Evolutionary conservation across 2,113 vertebrate genomes (phyloP).

Genomic region (Daphoenositta chrysoptera): DNA sequence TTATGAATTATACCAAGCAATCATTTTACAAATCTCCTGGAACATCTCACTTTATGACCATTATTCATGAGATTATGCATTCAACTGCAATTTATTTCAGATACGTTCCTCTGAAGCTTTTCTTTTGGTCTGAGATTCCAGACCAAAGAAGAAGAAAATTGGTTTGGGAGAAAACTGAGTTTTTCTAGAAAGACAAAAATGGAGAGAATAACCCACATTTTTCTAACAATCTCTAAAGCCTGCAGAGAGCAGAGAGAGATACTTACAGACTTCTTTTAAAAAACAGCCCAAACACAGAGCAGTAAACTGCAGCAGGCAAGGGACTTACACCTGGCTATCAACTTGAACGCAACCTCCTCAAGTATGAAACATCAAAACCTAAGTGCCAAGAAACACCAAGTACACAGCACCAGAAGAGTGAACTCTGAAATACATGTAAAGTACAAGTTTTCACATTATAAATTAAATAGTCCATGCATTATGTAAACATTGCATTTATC

Average conservation of each 20-base stretch:
- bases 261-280: background rate
- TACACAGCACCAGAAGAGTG: background rate
- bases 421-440: background rate
- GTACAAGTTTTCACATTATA: background rate
- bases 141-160: background rate
- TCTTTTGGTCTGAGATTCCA: background rate
- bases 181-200: background rate
- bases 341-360: background rate
- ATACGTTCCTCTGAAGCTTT: background rate
- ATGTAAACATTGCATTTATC: background rate
- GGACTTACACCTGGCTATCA: background rate
- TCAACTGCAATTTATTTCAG: background rate
- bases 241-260: background rate
- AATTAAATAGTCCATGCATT: background rate
- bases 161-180: fast-evolving
- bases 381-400: background rate
- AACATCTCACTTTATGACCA: background rate
- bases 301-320: background rate
- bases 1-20: background rate
- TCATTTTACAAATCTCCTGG: background rate
- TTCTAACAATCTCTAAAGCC: background rate
- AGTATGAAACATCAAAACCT: background rate
- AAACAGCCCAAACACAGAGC: background rate
- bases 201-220: fast-evolving
- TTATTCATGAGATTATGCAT: background rate